Conservation (phyloP, 2,888 invertebrate genomes). For the Incurvaria masculella region DNA sequence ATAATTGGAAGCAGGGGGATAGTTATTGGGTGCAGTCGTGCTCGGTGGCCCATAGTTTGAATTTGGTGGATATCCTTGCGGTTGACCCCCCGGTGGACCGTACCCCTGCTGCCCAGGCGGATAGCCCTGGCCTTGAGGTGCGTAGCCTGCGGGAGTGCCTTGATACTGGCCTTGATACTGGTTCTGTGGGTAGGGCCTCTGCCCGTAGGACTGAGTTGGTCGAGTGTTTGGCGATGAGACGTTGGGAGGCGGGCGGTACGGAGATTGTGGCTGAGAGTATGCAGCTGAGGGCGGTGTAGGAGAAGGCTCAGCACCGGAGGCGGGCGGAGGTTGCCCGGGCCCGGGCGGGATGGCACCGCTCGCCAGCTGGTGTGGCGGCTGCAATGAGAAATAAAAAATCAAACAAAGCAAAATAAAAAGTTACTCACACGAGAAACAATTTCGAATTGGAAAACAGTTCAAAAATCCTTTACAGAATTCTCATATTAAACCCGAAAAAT, state of each 20-base stretch:
- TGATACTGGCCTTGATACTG: conserved; percentile 62
- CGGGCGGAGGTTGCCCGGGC: conserved; percentile 29
- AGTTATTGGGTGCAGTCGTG: conserved; percentile 55
- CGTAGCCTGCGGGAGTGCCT: conserved; percentile 57
- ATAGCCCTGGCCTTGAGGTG: conserved; percentile 66
- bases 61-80: conserved; percentile 65
- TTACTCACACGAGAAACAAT: neutral
- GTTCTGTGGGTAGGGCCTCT: conserved; percentile 65
- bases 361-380: conserved; percentile 58
- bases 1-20: conserved; percentile 48
- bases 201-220: conserved; percentile 66
- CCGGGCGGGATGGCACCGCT: conserved; percentile 50
- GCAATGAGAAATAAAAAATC: conserved; percentile 33
- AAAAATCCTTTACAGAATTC: no score
- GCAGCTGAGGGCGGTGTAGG: conserved; percentile 38
- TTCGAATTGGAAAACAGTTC: neutral
- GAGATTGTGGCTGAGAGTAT: conserved; percentile 42
- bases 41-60: conserved; percentile 61
- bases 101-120: conserved; percentile 63
- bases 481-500: no score
- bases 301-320: conserved; percentile 16
- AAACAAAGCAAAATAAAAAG: neutral
- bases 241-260: conserved; percentile 48
- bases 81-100: conserved; percentile 63
- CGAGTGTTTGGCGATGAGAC: conserved; percentile 55